Percentiles rank a stretch among this genome's conserved stretches.
Conservation (phyloP, 2,888 invertebrate species). For the Octodonta nipae region DNA sequence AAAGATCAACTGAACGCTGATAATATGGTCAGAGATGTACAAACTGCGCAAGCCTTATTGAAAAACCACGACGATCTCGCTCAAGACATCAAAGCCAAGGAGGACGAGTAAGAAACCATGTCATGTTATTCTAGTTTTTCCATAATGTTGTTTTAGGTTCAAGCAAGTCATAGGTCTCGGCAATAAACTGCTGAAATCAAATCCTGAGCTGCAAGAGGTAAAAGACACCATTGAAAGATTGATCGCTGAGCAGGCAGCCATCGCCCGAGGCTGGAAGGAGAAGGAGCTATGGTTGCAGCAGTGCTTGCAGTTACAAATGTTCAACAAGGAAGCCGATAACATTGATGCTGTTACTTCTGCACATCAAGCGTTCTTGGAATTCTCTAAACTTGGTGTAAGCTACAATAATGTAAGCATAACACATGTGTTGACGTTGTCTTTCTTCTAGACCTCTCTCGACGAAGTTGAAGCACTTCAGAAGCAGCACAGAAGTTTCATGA, state of each 20-base stretch:
- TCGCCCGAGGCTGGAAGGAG: constrained; percentile 68
- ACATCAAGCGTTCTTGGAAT: constrained; percentile 86
- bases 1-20: constrained; percentile 69
- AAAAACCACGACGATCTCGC: constrained; percentile 84
- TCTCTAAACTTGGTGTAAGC: constrained; percentile 70
- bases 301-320: constrained; percentile 76
- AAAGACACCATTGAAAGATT: constrained; percentile 59
- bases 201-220: constrained; percentile 63
- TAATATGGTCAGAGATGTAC: constrained; percentile 70
- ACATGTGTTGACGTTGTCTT: not conserved
- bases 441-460: constrained; percentile 62
- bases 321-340: constrained; percentile 92
- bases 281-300: constrained; percentile 79
- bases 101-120: constrained; percentile 58
- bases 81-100: constrained; percentile 80
- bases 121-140: not conserved
- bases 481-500: constrained; percentile 86
- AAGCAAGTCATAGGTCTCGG: constrained; percentile 70
- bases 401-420: not conserved
- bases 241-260: constrained; percentile 59
- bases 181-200: constrained; percentile 57
- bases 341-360: constrained; percentile 90
- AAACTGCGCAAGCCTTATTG: constrained; percentile 76
- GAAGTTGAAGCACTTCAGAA: constrained; percentile 85
- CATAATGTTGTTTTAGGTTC: constrained; percentile 39